These are phyloP conservation scores for Laothoe populi DNA, from an alignment of 2,888 invertebrate species.

Conservation along the genomic window DNA sequence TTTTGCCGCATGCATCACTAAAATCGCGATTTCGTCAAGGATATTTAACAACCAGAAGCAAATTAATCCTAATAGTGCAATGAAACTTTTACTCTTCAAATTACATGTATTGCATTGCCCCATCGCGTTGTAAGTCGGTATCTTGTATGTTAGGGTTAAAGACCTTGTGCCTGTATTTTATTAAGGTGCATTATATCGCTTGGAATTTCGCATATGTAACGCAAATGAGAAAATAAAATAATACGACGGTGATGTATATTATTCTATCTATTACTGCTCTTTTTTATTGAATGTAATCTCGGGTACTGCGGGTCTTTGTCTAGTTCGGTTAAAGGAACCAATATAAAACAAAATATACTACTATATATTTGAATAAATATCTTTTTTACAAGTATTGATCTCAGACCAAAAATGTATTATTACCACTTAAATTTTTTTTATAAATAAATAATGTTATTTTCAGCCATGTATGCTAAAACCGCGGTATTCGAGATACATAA, in stretches of 20 bases:
- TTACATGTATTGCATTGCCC: not conserved
- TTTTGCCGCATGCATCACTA: too few species aligned
- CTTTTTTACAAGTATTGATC: too few species aligned
- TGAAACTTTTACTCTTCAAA: not conserved
- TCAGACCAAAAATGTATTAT: not conserved
- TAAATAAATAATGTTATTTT: too few species aligned
- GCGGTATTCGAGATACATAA: not conserved
- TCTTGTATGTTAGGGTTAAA: conserved; percentile 55
- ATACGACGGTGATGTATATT: not conserved
- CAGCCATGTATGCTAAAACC: not conserved
- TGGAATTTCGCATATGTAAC: conserved; percentile 16
- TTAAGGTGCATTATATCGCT: conserved; percentile 25
- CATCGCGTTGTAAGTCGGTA: conserved; percentile 27
- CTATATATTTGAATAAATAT: too few species aligned
- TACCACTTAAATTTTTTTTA: too few species aligned
- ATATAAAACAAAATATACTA: too few species aligned
- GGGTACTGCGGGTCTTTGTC: not conserved
- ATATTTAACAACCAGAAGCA: too few species aligned
- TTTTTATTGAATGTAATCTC: conserved; percentile 5
- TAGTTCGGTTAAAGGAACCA: too few species aligned
- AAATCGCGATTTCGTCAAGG: too few species aligned
- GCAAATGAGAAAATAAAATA: not conserved
- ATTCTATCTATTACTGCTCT: conserved; percentile 27
- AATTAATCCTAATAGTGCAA: too few species aligned
- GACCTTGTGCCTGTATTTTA: conserved; percentile 59